A percentile compares a stretch with the other conserved stretches of the same genome.
Evolutionary conservation across 37 sponge, comb jelly and placozoan genomes (phyloP).

Genomic region (Petrosia ficiformis): DNA sequence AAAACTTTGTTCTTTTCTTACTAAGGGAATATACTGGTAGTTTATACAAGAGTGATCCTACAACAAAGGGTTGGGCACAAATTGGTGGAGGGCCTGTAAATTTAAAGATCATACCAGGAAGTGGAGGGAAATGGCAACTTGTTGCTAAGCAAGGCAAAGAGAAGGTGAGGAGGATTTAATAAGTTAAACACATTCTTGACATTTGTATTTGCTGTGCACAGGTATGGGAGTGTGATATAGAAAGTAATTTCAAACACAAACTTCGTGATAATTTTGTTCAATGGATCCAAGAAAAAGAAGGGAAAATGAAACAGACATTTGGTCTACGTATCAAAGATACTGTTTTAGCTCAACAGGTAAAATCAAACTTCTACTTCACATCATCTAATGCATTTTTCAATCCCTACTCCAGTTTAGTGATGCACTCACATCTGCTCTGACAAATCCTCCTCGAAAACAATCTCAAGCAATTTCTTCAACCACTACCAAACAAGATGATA

Average conservation of each 20-base stretch:
- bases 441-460: too few species aligned
- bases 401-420: too few species aligned
- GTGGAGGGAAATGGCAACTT: slow-evolving; percentile 20
- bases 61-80: slow-evolving; percentile 43
- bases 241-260: neutral
- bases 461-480: too few species aligned
- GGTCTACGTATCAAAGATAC: neutral
- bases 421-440: too few species aligned
- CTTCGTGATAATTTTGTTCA: neutral
- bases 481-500: too few species aligned
- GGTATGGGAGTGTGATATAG: neutral
- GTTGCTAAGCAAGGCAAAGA: slow-evolving; percentile 29
- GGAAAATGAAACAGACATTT: neutral
- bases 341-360: neutral
- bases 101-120: slow-evolving; percentile 19
- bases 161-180: slow-evolving; percentile 20
- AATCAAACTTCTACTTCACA: too few species aligned
- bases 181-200: neutral
- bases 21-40: slow-evolving; percentile 14
- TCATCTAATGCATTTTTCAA: too few species aligned
- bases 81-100: slow-evolving; percentile 14
- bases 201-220: too few species aligned
- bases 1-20: too few species aligned
- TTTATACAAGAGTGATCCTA: slow-evolving; percentile 32
- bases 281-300: neutral